Evolutionary conservation across 2,113 vertebrate genomes (phyloP), one percentile per base, ranked within the genome.

Genomic region (Amazona guildingii): DNA sequence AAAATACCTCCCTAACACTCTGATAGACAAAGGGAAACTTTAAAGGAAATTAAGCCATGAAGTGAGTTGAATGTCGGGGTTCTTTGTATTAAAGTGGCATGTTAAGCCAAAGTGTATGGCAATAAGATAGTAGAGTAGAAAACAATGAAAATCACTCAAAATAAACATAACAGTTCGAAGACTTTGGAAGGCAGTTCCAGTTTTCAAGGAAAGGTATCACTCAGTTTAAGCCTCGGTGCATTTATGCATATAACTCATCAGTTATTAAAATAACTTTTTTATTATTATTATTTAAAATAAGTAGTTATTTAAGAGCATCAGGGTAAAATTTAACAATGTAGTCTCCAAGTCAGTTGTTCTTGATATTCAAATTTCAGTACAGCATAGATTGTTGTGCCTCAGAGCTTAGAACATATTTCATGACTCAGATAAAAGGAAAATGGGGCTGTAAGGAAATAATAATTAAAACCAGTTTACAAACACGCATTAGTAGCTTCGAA

Each of bases 351-450:
- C 17, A 54, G 18, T 68, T 78, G 9, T 75, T 84, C 41, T 57
- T 90, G 23, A n/a, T 90, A 24, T 5, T 70, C 37, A 68, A 17
- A 68, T 55, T 67, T 68, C 51, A 43, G 37, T 63, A 5, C 21
- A 89, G 43, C 21, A 35, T 77, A 44, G 84, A 55, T 24, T 57
- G 14, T 39, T 75, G 6, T 68, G 67, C 43, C 37, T 77, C 48
- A 86, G 76, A 74, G 44, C 41, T 80, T 63, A 43, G 8, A 54
- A 74, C 7, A 0, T 29, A 4, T 27, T 72, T 92, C 3, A 20
- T 59, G 25, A 54, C 41, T 87, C 52, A 54, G 27, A 52, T 67
- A 55, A 94, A 86, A 88, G 8, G 10, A 72, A 94, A 86, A 88
- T 11, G 13, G 35, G 72, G 27, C 51, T 64, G 25, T 74, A 70